phyloP scores from a whole-genome alignment of 2,888 invertebrate species.

The Mayetiola destructor region DNA sequence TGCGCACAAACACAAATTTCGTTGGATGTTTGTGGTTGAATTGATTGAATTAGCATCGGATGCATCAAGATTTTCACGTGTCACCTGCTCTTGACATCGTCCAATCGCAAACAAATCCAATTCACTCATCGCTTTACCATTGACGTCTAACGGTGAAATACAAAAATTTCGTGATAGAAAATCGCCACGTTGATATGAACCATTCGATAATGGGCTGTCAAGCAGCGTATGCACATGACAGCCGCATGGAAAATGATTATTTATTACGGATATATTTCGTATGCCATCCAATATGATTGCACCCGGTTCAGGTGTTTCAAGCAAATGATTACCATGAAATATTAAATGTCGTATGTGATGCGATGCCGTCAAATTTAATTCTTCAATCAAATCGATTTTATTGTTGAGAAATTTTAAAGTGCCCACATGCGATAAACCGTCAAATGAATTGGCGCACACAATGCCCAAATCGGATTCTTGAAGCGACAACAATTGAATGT shows the following conservation, averaged over 20 bases:
- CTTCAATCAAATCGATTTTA: conserved; percentile 69
- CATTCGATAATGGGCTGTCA: conserved; percentile 58
- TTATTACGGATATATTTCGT: conserved; percentile 52
- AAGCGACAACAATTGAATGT: conserved; percentile 58
- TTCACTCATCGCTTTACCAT: conserved; percentile 58
- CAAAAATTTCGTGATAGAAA: conserved; percentile 67
- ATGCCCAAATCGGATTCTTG: conserved; percentile 72
- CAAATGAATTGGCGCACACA: conserved; percentile 59
- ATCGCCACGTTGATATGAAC: conserved; percentile 42
- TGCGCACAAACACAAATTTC: conserved; percentile 1
- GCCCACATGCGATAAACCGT: conserved; percentile 56
- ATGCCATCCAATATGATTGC: conserved; percentile 57
- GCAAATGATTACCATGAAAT: conserved; percentile 69
- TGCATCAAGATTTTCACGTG: conserved; percentile 48
- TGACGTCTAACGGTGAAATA: conserved; percentile 71
- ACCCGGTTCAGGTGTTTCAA: conserved; percentile 56
- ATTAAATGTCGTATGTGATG: conserved; percentile 56
- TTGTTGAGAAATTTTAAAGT: conserved; percentile 66
- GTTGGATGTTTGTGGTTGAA: background rate
- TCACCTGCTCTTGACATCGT: conserved; percentile 51
- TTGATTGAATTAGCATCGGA: conserved; percentile 23
- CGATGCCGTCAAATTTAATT: conserved; percentile 53
- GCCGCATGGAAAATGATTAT: conserved; percentile 77
- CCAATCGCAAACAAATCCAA: conserved; percentile 51
- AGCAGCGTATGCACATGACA: conserved; percentile 67